Conservation (phyloP, 2,797 vertebrate genomes). For the Microhierax caerulescens region DNA sequence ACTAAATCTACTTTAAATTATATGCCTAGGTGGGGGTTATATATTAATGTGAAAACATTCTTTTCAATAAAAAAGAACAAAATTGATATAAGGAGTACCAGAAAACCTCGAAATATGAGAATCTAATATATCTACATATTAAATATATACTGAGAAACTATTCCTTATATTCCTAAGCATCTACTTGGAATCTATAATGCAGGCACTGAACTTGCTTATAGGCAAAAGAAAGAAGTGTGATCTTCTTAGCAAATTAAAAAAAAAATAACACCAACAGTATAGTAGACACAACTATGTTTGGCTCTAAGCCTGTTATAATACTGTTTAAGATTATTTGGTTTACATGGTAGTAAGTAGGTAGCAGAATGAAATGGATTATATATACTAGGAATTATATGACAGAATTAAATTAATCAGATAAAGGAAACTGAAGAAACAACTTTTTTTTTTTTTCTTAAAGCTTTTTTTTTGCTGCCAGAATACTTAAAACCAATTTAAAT, state of each 20-base stretch:
- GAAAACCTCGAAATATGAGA: not conserved
- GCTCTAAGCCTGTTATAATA: not conserved
- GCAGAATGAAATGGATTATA: not conserved
- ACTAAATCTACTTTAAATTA: not conserved
- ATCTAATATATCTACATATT: not conserved
- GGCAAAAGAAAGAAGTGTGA: not conserved
- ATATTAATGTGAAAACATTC: not conserved
- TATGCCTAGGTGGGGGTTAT: not conserved
- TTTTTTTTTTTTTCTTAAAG: not conserved
- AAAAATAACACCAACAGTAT: not conserved
- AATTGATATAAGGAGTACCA: not conserved
- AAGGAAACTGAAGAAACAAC: not conserved
- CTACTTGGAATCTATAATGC: not conserved
- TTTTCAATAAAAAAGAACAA: not conserved
- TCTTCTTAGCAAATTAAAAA: not conserved
- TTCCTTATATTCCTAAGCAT: not conserved
- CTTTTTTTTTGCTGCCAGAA: not conserved
- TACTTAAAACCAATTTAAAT: not conserved
- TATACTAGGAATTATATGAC: not conserved
- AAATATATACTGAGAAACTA: not conserved
- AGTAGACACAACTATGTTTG: not conserved
- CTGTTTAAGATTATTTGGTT: not conserved
- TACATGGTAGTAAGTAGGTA: not conserved
- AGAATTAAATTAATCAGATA: not conserved
- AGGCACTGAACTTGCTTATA: not conserved